Evolutionary conservation across 2,888 invertebrate species (phyloP).

Genomic region (Hemithea aestivaria): DNA sequence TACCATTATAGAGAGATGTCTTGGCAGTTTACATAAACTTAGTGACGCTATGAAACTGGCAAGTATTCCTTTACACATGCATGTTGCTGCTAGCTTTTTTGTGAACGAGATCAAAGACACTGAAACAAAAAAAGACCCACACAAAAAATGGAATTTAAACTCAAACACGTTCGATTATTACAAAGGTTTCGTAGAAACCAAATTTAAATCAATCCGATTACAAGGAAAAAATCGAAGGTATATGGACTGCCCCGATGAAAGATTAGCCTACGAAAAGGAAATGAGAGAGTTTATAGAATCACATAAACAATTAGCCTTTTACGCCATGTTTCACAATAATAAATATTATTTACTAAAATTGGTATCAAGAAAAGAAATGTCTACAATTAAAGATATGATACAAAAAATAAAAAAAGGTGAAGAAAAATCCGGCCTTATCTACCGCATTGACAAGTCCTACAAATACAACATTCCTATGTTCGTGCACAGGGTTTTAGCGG

Average conservation of each 20-base stretch:
- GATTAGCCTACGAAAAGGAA: slow-evolving; percentile 3
- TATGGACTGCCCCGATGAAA: slow-evolving; percentile 1
- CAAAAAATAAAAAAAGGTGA: slow-evolving; percentile 1
- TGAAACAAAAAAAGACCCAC: background rate
- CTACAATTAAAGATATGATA: background rate
- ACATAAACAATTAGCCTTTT: slow-evolving; percentile 4
- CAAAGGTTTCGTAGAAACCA: slow-evolving; percentile 3
- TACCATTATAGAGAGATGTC: background rate
- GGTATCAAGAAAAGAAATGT: background rate
- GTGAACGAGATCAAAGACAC: slow-evolving; percentile 2
- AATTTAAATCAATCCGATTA: slow-evolving; percentile 1
- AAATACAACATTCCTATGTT: no score
- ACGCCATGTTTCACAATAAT: slow-evolving; percentile 1
- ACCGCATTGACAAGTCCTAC: slow-evolving; percentile 4
- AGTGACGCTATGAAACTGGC: background rate
- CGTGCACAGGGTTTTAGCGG: no score
- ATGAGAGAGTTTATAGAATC: background rate
- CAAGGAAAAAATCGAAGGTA: slow-evolving; percentile 4
- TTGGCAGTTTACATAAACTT: background rate
- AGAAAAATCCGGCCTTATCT: slow-evolving; percentile 5
- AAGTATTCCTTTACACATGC: slow-evolving; percentile 4
- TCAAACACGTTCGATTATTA: slow-evolving; percentile 2
- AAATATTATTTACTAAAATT: background rate
- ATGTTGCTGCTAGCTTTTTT: slow-evolving; percentile 1
- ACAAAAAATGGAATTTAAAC: slow-evolving; percentile 5